Conservation (phyloP, 2,113 vertebrate genomes). For the Nanger granti region DNA sequence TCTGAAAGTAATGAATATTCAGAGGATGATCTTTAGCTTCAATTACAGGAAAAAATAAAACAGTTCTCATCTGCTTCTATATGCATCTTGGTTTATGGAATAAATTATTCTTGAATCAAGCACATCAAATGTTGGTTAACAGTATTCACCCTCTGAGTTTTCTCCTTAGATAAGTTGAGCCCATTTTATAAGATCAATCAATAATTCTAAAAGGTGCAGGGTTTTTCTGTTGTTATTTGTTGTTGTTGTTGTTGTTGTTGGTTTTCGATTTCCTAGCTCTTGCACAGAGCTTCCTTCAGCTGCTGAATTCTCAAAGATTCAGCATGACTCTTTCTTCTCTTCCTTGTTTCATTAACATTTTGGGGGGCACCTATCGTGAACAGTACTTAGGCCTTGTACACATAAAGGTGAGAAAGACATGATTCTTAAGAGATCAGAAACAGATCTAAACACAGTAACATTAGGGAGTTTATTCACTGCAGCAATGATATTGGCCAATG, state of each 20-base stretch:
- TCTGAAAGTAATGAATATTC: constrained; percentile 49
- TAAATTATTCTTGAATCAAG: background rate
- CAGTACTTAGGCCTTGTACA: background rate
- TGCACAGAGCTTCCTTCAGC: background rate
- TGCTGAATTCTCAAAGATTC: background rate
- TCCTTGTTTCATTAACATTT: background rate
- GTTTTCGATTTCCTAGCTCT: background rate
- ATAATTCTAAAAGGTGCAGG: background rate
- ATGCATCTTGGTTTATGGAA: background rate
- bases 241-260: background rate
- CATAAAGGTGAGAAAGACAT: background rate
- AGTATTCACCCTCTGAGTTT: background rate
- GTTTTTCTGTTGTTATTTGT: rapidly evolving
- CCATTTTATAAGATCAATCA: background rate
- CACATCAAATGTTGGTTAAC: background rate
- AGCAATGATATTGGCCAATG: background rate
- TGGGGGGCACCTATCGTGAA: background rate
- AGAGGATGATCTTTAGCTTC: background rate
- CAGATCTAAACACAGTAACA: background rate
- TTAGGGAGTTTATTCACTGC: background rate
- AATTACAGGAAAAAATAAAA: background rate
- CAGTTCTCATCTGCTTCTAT: background rate
- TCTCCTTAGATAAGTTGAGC: background rate
- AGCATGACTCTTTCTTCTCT: too few relatives aligned
- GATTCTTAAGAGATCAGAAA: background rate